A percentile compares a stretch with the other conserved stretches of the same genome.
Evolutionary conservation across 2,888 invertebrate species (phyloP).

Genomic region (Erannis defoliaria): DNA sequence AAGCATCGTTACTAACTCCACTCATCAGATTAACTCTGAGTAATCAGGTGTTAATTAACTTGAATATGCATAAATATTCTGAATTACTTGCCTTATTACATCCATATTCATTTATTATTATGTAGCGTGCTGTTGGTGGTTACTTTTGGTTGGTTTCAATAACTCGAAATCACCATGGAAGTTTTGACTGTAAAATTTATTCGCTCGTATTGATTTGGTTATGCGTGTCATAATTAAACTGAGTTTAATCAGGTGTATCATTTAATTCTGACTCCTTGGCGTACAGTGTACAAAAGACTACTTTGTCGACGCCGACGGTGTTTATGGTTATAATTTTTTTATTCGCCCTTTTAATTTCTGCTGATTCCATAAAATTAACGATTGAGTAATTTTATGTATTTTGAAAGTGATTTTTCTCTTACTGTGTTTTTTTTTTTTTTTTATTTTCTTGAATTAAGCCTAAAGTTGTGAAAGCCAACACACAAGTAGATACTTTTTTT

Average conservation of each 20-base stretch:
- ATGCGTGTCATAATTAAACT: not conserved
- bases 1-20: not conserved
- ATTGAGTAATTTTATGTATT: no score
- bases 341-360: no score
- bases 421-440: no score
- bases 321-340: not conserved
- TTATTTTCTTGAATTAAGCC: no score
- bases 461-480: no score
- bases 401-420: no score
- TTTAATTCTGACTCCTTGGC: not conserved
- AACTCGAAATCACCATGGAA: not conserved
- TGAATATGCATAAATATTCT: not conserved
- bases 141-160: not conserved
- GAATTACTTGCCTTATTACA: not conserved
- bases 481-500: no score
- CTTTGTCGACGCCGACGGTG: not conserved
- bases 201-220: not conserved
- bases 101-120: not conserved
- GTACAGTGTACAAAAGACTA: not conserved
- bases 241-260: conserved; percentile 9
- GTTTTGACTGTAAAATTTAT: conserved; percentile 5
- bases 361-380: no score
- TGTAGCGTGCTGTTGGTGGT: not conserved
- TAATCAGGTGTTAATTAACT: conserved; percentile 4
- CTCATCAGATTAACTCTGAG: not conserved